Evolutionary conservation across 2,888 invertebrate genomes (phyloP), one percentile per base, ranked within the genome.

Genomic region (Listrodromus nycthemerus): DNA sequence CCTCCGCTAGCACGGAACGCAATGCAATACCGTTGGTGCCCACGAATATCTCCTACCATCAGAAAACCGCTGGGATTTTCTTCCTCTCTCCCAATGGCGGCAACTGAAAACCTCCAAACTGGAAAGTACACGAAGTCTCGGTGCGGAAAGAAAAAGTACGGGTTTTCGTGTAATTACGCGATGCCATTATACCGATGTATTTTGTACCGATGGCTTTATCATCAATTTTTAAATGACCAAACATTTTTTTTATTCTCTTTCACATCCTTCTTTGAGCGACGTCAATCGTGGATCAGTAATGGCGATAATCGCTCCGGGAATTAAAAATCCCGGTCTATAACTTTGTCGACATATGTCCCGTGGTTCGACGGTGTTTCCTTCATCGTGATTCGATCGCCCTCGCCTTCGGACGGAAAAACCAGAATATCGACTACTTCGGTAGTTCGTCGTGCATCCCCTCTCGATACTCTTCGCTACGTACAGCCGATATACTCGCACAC

Each of bases 321-420:
- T 0, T 19, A 83, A 80, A 50, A 66, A 61, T 66, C 50, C 33
- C 21, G 66, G 19, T 33, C 45, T 61, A n/a, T 67, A 86, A 87
- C 85, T 83, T 85, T 74, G 70, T 77, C 82, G 78, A 83, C 80
- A 82, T 81, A 75, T 82, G 71, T 76, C 75, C 37, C 41, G 30
- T 37, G 69, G n/a, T 76, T 79, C 80, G 58, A 21, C 21, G 21
- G 63, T 45, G 55, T 30, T 55, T 50, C 73, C 37, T 87, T 83
- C 80, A 80, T 86, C 84, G 66, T 84, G 67, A 84, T 86, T 84
- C 83, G 82, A 86, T 88, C 84, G 84, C 41, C 33, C 66, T 61
- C 73, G 27, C 45, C n/a, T 41, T 33, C 37, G 50, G 63, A 70
- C 63, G 55, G 27, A 76, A 70, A 58, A 74, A 65, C 24, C 27